Evolutionary conservation across 2,888 invertebrate genomes (phyloP).

Genomic region (Harmothoe impar): DNA sequence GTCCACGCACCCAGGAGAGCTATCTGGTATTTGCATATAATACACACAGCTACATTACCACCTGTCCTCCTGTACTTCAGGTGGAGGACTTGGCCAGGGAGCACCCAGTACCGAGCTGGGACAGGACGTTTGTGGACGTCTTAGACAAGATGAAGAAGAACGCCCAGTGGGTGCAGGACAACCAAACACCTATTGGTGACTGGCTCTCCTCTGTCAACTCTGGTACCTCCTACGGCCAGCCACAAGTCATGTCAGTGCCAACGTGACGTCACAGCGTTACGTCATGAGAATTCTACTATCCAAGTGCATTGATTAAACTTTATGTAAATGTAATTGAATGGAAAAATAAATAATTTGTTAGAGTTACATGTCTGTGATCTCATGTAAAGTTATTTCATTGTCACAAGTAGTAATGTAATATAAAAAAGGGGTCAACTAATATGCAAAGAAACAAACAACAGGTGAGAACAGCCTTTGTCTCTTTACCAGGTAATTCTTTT

Average conservation of each 20-base stretch:
- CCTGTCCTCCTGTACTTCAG: not conserved
- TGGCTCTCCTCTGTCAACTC: constrained; percentile 14
- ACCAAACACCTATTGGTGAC: not conserved
- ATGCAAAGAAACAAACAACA: no score
- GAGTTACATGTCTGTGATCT: no score
- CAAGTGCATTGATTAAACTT: not conserved
- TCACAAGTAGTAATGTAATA: not conserved
- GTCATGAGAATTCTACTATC: not conserved
- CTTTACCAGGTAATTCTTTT: no score
- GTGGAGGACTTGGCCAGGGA: not conserved
- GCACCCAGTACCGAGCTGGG: not conserved
- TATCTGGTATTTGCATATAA: no score
- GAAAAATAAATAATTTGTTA: not conserved
- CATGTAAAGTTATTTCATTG: not conserved
- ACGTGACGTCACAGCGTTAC: not conserved
- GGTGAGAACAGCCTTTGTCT: no score
- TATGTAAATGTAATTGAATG: not conserved
- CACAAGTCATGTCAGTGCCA: not conserved
- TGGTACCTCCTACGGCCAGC: not conserved
- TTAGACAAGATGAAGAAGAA: not conserved
- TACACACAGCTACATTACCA: no score
- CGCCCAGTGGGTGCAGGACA: constrained; percentile 18
- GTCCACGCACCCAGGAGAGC: no score
- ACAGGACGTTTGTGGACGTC: not conserved
- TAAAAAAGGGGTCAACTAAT: no score